These are phyloP conservation scores for Cephus pulcher DNA, from an alignment of 2,888 invertebrate species.

Conservation along the genomic window DNA sequence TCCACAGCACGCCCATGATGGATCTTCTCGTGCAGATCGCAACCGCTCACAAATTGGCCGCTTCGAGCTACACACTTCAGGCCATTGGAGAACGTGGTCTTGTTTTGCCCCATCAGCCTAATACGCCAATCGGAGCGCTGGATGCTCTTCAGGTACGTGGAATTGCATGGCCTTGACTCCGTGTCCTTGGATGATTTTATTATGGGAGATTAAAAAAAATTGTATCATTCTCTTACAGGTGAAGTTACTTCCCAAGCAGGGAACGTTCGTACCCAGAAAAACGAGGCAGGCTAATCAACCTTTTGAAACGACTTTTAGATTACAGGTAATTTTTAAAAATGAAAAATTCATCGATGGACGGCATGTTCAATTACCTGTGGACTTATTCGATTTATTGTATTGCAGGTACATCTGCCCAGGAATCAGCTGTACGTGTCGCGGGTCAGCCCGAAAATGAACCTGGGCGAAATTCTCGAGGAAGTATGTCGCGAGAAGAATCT, in stretches of 20 bases:
- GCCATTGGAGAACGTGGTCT: conserved; percentile 73
- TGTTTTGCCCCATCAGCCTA: conserved; percentile 77
- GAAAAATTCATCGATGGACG: not conserved
- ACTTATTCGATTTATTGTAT: not conserved
- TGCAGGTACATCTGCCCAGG: conserved; percentile 79
- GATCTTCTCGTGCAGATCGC: conserved; percentile 80
- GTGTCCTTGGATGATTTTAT: not conserved
- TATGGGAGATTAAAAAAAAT: not conserved
- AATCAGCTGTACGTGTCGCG: conserved; percentile 84
- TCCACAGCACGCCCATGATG: conserved; percentile 80
- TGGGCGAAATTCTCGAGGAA: conserved; percentile 77
- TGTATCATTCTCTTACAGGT: conserved; percentile 42
- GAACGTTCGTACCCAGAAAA: conserved; percentile 54
- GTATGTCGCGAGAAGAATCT: conserved; percentile 83
- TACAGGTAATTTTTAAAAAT: conserved; percentile 54
- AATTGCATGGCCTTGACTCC: not conserved
- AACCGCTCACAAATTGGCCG: conserved; percentile 75
- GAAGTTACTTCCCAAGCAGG: conserved; percentile 61
- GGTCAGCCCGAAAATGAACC: conserved; percentile 76
- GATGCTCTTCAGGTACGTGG: conserved; percentile 66
- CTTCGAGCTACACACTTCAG: conserved; percentile 75
- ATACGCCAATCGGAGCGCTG: conserved; percentile 77
- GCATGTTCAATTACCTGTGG: not conserved
- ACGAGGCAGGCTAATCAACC: conserved; percentile 68
- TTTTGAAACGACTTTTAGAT: conserved; percentile 73